phyloP scores from a whole-genome alignment of 2,113 vertebrate genomes.

The Melanotaenia duboulayi region DNA sequence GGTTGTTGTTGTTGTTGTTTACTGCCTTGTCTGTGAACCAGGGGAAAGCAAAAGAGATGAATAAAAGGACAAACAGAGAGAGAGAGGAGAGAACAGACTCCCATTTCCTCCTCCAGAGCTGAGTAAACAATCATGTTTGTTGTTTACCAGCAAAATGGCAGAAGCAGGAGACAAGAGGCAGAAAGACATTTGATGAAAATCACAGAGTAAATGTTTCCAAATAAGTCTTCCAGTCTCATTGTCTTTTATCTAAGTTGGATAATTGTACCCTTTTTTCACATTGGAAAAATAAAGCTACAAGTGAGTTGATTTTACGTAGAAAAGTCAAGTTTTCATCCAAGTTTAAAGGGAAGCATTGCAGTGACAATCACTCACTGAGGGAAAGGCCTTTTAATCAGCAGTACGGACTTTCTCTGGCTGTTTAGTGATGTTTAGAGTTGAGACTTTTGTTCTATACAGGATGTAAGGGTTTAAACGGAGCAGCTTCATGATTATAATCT shows the following conservation, averaged over 20 bases:
- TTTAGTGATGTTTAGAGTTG: conserved; percentile 6
- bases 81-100: conserved; percentile 44
- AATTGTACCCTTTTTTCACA: not conserved
- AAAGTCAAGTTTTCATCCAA: conserved; percentile 9
- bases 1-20: conserved; percentile 81
- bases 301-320: conserved; percentile 5
- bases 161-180: conserved; percentile 46
- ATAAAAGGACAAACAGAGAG: conserved; percentile 48
- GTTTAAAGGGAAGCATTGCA: not conserved
- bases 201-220: conserved; percentile 30
- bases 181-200: conserved; percentile 38
- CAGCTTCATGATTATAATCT: not conserved
- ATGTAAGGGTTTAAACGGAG: not conserved
- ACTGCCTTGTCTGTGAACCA: conserved; percentile 70
- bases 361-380: not conserved
- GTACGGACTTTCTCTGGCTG: conserved; percentile 13
- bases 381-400: conserved; percentile 16
- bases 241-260: conserved; percentile 15
- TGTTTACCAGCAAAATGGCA: conserved; percentile 75
- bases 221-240: conserved; percentile 24
- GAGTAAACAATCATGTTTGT: conserved; percentile 75
- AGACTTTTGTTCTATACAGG: not conserved
- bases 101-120: conserved; percentile 67
- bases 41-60: conserved; percentile 42
- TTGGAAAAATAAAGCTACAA: conserved; percentile 14